Conservation (phyloP, 1,140 invertebrate species). For the Zaprionus kolodkinae region DNA sequence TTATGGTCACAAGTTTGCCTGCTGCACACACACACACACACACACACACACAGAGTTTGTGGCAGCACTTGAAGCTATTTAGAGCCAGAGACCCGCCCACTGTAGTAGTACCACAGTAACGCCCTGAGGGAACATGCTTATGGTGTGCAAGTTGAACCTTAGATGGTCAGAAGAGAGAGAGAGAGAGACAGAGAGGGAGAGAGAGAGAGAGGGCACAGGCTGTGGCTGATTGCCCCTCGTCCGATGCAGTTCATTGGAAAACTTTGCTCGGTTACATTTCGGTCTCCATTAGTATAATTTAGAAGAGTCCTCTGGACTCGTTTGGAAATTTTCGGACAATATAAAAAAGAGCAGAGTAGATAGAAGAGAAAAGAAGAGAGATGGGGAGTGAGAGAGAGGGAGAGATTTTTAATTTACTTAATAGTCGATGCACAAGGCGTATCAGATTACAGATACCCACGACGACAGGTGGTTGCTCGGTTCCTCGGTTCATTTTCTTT, state of each 20-base stretch:
- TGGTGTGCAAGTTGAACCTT: background rate
- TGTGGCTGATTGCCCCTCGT: background rate
- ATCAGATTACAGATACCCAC: conserved; percentile 70
- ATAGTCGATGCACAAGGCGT: conserved; percentile 68
- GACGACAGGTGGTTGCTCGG: conserved; percentile 23
- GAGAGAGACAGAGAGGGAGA: too few species aligned
- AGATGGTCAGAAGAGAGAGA: too few species aligned
- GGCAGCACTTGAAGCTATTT: conserved; percentile 79
- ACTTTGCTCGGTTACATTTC: conserved; percentile 80
- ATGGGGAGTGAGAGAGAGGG: background rate
- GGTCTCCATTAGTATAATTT: conserved; percentile 83
- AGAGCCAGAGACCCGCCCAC: conserved; percentile 28
- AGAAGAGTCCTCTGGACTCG: conserved; percentile 45
- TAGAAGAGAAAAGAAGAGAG: conserved; percentile 4
- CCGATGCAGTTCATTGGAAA: conserved; percentile 75
- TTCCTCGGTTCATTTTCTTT: background rate
- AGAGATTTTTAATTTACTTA: conserved; percentile 78
- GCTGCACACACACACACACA: conserved; percentile 65
- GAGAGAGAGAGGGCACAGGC: too few species aligned
- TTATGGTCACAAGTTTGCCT: conserved; percentile 80
- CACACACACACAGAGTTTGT: conserved; percentile 71
- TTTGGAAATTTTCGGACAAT: conserved; percentile 46
- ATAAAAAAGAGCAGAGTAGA: conserved; percentile 1
- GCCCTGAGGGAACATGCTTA: conserved; percentile 25
- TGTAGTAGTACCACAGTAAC: conserved; percentile 39